Evolutionary conservation across 30 jellyfish, hydroid and myxozoan species (phyloP), one percentile per base, ranked within the genome.

Genomic region (Pseudorhiza aurosa): DNA sequence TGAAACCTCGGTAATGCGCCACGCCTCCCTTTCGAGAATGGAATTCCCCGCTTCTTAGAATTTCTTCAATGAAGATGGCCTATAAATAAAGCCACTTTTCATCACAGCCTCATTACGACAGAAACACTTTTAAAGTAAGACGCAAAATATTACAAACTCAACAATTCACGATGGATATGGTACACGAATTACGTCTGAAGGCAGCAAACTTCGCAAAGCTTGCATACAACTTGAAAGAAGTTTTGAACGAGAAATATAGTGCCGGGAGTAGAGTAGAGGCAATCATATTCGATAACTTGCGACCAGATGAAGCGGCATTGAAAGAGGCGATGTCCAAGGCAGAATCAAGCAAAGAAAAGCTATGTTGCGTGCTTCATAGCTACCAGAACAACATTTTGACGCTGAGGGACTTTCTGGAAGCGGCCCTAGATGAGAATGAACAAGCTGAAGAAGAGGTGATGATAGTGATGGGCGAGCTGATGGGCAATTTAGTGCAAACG

Each of bases 191-290:
- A 29, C n/a, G 2, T 5, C 10, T 15, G 63, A 5, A 12, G 4
- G n/a, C 63, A 4, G 5, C n/a, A 2, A 92, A 92, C 57, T 85
- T 92, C 47, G 98, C 85, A 67, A 85, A 85, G 46, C 92, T 92
- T 33, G 90, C 97, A 12, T 92, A 85, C 85, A 92, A 92, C 68
- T 24, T 92, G 19, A 92, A 49, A 49, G 10, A 49, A 49, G 7
- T 49, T 4, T 49, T 15, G 29, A 12, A 49, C 22, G n/a, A 49
- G 22, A 49, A 2, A 4, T 49, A 49, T 29, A 14, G n/a, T 3
- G 63, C 63, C 2, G n/a, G 29, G 7, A 15, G 29, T 4, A 49
- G 22, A 12, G n/a, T 49, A 15, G 63, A 29, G 2, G n/a, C 4
- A 14, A 49, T 49, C n/a, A 49, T 29, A 5, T 49, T 49, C n/a